Evolutionary conservation across 2,888 invertebrate genomes (phyloP), one percentile per base, ranked within the genome.

Genomic region (Aplocera efformata): DNA sequence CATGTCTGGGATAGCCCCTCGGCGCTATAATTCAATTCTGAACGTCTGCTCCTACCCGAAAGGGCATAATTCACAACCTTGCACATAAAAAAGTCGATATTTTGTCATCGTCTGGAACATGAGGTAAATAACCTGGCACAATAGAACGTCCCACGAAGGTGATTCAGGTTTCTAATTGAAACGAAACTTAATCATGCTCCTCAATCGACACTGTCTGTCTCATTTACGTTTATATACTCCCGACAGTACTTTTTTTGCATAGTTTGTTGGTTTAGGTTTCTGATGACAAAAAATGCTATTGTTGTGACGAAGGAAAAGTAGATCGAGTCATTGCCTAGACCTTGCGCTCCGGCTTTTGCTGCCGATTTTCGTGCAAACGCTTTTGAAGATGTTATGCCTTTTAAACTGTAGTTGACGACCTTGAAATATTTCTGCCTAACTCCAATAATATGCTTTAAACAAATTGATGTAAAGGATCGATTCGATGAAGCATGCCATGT

Each of bases 281-380:
- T 50, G 52, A 32, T 32, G 39, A 57, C 60, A 62, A 67, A 69
- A 66, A 71, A 49, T 53, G 30, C 38, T 42, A 52, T 56, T 58
- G 58, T 63, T 62, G 57, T 57, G 46, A 51, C 44, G 46, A 50
- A 52, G 63, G 56, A 73, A 72, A 75, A 69, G 67, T 72, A 53
- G 64, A 63, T 58, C 61, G 60, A 63, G 63, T 64, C 49, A 43
- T 59, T 17, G 13, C 13, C 46, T 58, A 53, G 63, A 71, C 65
- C 59, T 65, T 62, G 61, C 56, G 52, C 42, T 56, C 41, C 57
- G 53, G 54, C 46, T 44, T 55, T 53, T 58, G 22, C 22, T 22
- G n/a, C 1, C 7, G 22, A 6, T 22, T n/a, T 6, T 5, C 7
- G 3, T 22, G 22, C 2, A 17, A 17, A 17, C 5, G 13, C 13